Percentiles rank a stretch among this genome's conserved stretches.
phyloP scores from a whole-genome alignment of 2,888 invertebrate genomes.

The Leucozona laternaria region DNA sequence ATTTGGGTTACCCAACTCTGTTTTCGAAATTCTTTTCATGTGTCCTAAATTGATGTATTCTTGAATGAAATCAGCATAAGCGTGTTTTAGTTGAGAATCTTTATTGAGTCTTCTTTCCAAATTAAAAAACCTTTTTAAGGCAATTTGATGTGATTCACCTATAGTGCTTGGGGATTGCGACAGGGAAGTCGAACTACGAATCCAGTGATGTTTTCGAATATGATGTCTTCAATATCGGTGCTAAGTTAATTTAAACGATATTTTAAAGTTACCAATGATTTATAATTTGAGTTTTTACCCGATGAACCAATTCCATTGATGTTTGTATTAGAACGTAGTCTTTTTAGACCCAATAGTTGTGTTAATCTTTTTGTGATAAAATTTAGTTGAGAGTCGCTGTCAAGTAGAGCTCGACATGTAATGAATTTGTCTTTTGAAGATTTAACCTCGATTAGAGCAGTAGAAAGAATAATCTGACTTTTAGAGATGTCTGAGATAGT shows the following conservation, averaged over 20 bases:
- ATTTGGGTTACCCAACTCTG: too few species aligned
- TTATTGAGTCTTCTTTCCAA: slow-evolving; percentile 41
- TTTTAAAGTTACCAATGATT: not conserved
- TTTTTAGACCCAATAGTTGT: not conserved
- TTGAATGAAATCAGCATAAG: too few species aligned
- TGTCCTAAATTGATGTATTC: too few species aligned
- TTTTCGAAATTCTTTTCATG: too few species aligned
- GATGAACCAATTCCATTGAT: not conserved
- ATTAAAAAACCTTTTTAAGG: not conserved
- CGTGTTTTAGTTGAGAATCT: slow-evolving; percentile 29
- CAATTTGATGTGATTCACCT: slow-evolving; percentile 2
- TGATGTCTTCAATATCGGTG: not conserved
- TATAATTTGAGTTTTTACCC: not conserved
- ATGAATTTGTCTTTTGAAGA: not conserved
- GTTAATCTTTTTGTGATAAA: slow-evolving; percentile 9
- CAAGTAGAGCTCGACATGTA: slow-evolving; percentile 13
- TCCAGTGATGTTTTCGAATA: slow-evolving; percentile 10
- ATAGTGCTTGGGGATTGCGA: not conserved
- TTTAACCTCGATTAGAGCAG: not conserved
- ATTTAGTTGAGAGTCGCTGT: slow-evolving; percentile 24
- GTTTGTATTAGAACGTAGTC: not conserved
- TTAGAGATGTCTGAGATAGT: not conserved
- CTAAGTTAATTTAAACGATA: not conserved
- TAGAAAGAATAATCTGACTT: slow-evolving; percentile 19
- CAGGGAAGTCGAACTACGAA: slow-evolving; percentile 1